Conservation (phyloP, 2,888 invertebrate species). For the Tetanocera ferruginea region DNA sequence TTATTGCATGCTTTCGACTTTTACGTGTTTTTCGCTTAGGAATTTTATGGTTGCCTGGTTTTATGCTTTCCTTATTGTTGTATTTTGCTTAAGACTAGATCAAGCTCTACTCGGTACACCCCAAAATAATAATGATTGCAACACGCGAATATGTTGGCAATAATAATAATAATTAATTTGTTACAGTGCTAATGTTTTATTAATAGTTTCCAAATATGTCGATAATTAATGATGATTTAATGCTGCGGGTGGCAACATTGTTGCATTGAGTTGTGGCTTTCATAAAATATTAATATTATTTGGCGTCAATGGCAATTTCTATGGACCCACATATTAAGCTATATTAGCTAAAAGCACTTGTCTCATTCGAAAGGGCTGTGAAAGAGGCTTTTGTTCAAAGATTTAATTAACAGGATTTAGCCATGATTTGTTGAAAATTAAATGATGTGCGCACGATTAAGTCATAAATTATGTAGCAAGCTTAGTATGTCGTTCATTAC, state of each 20-base stretch:
- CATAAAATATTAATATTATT: not conserved
- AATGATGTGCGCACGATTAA: too few relatives aligned
- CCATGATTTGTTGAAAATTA: too few relatives aligned
- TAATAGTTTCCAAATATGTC: conserved; percentile 25
- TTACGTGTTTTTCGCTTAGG: conserved; percentile 32
- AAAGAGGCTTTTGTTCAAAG: too few relatives aligned
- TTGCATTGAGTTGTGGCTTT: not conserved
- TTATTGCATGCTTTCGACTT: conserved; percentile 38
- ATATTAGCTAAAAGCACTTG: too few relatives aligned
- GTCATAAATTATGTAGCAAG: too few relatives aligned
- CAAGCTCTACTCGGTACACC: not conserved
- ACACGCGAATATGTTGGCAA: not conserved
- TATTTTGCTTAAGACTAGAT: not conserved
- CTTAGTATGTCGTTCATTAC: too few relatives aligned
- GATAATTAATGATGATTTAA: conserved; percentile 14
- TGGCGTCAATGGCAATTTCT: not conserved
- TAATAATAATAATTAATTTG: conserved; percentile 10
- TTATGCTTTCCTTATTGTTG: not conserved
- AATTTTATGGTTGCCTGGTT: conserved; percentile 30
- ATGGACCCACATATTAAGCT: not conserved
- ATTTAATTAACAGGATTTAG: too few relatives aligned
- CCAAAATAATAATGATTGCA: not conserved
- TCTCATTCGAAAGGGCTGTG: too few relatives aligned
- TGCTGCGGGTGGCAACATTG: not conserved
- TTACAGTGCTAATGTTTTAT: conserved; percentile 26